phyloP scores from a whole-genome alignment of 2,113 vertebrate species.

The Lophius piscatorius region DNA sequence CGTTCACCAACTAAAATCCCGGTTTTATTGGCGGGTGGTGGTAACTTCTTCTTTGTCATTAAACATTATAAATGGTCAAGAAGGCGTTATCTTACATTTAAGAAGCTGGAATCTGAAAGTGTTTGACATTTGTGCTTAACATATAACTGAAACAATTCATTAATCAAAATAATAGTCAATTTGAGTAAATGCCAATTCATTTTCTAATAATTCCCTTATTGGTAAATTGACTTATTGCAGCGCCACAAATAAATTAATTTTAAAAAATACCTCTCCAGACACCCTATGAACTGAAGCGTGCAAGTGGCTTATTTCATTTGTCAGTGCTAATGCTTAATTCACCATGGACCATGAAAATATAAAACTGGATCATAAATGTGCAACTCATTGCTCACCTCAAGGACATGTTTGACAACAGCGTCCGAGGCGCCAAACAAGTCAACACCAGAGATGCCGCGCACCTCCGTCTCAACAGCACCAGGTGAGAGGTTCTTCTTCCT shows the following conservation, averaged over 20 bases:
- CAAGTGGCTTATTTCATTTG: not conserved
- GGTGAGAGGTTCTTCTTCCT: slow-evolving; percentile 97
- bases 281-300: too few relatives aligned
- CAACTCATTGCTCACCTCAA: slow-evolving; percentile 84
- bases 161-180: too few relatives aligned
- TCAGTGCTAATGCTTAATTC: not conserved
- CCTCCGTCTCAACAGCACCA: slow-evolving; percentile 91
- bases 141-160: too few relatives aligned
- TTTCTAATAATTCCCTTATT: too few relatives aligned
- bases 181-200: too few relatives aligned
- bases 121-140: not conserved
- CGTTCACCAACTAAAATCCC: too few relatives aligned
- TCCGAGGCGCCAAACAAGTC: slow-evolving; percentile 95
- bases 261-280: too few relatives aligned
- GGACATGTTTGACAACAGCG: slow-evolving; percentile 94
- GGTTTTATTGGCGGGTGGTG: too few relatives aligned
- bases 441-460: slow-evolving; percentile 91
- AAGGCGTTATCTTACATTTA: not conserved
- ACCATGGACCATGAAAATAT: not conserved
- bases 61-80: too few relatives aligned
- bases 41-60: too few relatives aligned
- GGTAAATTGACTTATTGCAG: too few relatives aligned
- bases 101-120: not conserved
- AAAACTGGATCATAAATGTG: not conserved
- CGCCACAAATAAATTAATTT: too few relatives aligned